Evolutionary conservation across 2,888 invertebrate genomes (phyloP).

Genomic region (Callinectes sapidus): DNA sequence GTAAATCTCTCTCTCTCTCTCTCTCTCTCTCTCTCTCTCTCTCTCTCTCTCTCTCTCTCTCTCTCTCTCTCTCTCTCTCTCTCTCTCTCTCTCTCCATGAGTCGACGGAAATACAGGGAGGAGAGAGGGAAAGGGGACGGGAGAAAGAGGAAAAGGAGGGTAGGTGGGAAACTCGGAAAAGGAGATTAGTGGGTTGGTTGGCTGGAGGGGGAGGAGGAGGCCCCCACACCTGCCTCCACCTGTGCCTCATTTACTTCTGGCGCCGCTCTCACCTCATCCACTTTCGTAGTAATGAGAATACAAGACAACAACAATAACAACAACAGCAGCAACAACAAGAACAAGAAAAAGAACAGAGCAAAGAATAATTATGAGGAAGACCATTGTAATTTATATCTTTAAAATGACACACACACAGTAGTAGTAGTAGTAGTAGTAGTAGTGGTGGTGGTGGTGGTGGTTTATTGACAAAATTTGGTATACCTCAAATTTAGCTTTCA

Average conservation of each 20-base stretch:
- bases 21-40: slow-evolving; percentile 30
- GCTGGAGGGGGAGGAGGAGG: not conserved
- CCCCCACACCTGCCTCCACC: not conserved
- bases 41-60: slow-evolving; percentile 32
- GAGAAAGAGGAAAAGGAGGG: not conserved
- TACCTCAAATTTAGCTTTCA: too few relatives aligned
- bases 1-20: slow-evolving; percentile 32
- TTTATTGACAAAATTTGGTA: too few relatives aligned
- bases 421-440: too few relatives aligned
- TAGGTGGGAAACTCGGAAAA: not conserved
- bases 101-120: not conserved
- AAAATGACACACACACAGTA: too few relatives aligned
- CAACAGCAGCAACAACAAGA: not conserved
- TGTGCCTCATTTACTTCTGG: not conserved
- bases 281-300: not conserved
- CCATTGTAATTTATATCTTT: too few relatives aligned
- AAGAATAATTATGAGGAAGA: too few relatives aligned
- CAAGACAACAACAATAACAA: not conserved
- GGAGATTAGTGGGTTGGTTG: not conserved
- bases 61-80: slow-evolving; percentile 35
- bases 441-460: too few relatives aligned
- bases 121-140: not conserved
- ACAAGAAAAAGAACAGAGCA: not conserved
- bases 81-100: not conserved
- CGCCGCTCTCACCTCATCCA: not conserved